Evolutionary conservation across 2,113 vertebrate genomes (phyloP).

Genomic region (Barbus barbus): DNA sequence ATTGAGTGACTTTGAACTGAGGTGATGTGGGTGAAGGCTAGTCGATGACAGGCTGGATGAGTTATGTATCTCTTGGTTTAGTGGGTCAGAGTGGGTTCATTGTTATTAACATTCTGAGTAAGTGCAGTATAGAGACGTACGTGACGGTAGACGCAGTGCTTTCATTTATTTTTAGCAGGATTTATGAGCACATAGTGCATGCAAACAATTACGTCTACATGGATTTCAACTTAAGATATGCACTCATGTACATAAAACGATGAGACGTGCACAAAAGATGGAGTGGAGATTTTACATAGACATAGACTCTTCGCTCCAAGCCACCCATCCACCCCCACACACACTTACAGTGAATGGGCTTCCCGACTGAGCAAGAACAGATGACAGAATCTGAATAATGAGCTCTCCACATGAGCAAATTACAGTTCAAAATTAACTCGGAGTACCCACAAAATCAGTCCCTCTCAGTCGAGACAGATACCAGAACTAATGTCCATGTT

Average conservation of each 20-base stretch:
- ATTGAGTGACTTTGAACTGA: constrained; percentile 8
- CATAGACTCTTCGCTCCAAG: neutral
- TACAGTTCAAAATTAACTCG: constrained; percentile 11
- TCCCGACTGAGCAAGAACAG: neutral
- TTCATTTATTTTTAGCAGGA: neutral
- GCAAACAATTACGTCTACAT: neutral
- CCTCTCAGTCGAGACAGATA: constrained; percentile 9
- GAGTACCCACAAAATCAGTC: constrained; percentile 22
- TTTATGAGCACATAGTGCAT: neutral
- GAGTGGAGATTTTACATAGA: neutral
- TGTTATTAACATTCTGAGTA: neutral
- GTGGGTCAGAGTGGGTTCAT: neutral
- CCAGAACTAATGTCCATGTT: constrained; percentile 37
- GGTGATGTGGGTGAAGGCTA: neutral
- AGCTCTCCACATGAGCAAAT: constrained; percentile 25
- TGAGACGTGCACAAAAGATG: neutral
- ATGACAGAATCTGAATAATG: constrained; percentile 43
- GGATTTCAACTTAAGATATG: neutral
- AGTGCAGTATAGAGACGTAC: neutral
- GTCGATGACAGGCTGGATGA: constrained; percentile 3
- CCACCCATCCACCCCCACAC: neutral
- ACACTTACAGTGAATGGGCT: constrained; percentile 1
- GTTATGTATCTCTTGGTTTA: neutral
- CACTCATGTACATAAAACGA: neutral
- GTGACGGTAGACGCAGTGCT: neutral